Base-by-base conservation (phyloP, 2,113 vertebrate genomes). In the Sorex fumeus region DNA sequence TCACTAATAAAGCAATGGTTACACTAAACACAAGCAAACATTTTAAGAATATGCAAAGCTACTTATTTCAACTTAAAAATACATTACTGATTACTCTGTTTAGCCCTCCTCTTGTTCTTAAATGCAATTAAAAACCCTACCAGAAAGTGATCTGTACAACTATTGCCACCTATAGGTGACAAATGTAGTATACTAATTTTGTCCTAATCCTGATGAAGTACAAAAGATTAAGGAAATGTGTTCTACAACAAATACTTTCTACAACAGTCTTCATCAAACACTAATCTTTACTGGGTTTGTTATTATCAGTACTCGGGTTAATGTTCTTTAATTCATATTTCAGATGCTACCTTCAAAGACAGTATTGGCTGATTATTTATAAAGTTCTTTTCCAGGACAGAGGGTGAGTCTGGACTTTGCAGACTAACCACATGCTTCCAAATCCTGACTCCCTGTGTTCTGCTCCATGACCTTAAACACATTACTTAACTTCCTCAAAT, bases 111-210 rank as follows among this genome's bases (percentile, higher is more conserved):
- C 83, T 79, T 62, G 25, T 79, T 91, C 82, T 70, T 40, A 78
- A 88, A 36, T 60, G 30, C 47, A 75, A 43, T 60, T 43, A 40
- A 62, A 90, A 90, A 89, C n/a, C 27, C 62, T 23, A 87, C n/a
- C 27, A 78, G 69, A 87, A 91, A 88, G 88, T 95, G 91, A 91
- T 57, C 77, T 75, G 92, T 92, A 93, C 93, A 87, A n/a, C 93
- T 93, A 88, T 96, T 95, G 95, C 96, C 95, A 95, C 92, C 96
- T 97, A 96, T 94, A 92, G 96, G 96, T 84, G 93, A 91, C 91
- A 97, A 87, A 62, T 87, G 47, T 84, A 79, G 87, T 88, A 12
- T 50, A 69, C 53, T 69, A n/a, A 60, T 88, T 83, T 90, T 81
- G 62, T 87, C 79, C 4, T 72, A 74, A 70, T 87, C 69, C 69